These are phyloP conservation scores for Natator depressus DNA, from an alignment of 2,113 vertebrate species.

Conservation along the genomic window DNA sequence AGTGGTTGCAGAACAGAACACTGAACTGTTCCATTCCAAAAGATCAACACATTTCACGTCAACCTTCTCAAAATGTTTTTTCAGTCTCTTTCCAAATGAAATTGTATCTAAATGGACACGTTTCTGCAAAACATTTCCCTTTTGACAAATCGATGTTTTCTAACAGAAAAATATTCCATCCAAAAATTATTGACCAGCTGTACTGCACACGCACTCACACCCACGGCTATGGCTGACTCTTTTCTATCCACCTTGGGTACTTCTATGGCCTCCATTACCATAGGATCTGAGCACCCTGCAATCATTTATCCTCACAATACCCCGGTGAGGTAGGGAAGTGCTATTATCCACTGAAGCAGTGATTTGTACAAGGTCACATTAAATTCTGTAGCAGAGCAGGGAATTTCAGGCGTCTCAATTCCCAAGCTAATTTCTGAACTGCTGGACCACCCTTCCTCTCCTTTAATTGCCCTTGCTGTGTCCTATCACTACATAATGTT, in stretches of 20 bases:
- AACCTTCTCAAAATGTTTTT: too few species aligned
- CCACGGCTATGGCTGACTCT: too few species aligned
- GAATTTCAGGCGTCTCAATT: not conserved
- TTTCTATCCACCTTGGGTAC: not conserved
- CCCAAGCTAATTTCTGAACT: not conserved
- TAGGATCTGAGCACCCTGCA: rapidly evolving
- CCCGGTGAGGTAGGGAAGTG: not conserved
- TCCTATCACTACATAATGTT: not conserved
- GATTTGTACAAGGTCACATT: not conserved
- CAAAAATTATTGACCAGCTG: too few species aligned
- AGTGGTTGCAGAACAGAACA: too few species aligned
- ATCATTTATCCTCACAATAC: not conserved
- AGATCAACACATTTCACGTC: too few species aligned
- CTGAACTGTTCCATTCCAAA: too few species aligned
- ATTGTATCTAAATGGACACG: too few species aligned
- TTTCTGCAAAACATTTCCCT: too few species aligned
- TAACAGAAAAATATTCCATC: too few species aligned
- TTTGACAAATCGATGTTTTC: too few species aligned
- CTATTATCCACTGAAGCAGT: not conserved
- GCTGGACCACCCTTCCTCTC: not conserved
- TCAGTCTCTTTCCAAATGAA: too few species aligned
- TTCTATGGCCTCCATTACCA: not conserved
- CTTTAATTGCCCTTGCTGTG: not conserved
- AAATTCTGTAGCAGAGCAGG: not conserved
- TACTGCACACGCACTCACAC: too few species aligned